Base-by-base conservation (phyloP, 2,113 vertebrate species). In the Calidris pugnax region DNA sequence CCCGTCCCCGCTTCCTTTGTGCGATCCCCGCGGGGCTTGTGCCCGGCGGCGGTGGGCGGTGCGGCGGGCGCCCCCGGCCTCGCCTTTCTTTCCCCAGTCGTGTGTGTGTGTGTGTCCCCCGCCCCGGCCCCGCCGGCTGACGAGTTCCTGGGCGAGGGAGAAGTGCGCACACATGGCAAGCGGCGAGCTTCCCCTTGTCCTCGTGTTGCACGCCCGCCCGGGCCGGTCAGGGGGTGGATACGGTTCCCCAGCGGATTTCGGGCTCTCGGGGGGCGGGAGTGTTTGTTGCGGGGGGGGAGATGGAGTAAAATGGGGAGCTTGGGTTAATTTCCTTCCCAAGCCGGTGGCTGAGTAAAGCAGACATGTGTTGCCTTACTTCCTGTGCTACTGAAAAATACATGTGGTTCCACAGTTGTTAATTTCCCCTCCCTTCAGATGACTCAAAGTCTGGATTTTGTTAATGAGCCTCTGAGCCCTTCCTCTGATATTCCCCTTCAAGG, bases 401-500 rank as follows among this genome's bases (percentile, higher is more conserved):
- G 93, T 85, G 93, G 92, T 73, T 91, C 95, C 64, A 55, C 88
- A 33, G 86, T 64, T 93, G 89, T 92, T 92, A 89, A 89, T 89
- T 90, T 91, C 93, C 85, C 89, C 45, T 93, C 84, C 83, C 45
- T 78, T 95, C 59, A 20, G 79, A 94, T 97, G 94, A 94, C 78
- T 95, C 96, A 97, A 89, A 63, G 88, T 90, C 93, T 80, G 85
- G 71, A 55, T 91, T 94, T 92, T 92, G 89, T 93, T 96, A 91
- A 92, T 89, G 64, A 69, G 69, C 63, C 80, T 68, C 39, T 63
- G 27, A 93, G 86, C 79, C 26, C 63, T 81, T 47, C 4, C 28
- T 63, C 37, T 66, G 39, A 41, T 92, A 9, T 7, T 90, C 60
- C 19, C 35, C 89, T 82, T 74, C 64, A 24, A 59, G 92, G 93